Evolutionary conservation across 2,797 vertebrate species (phyloP), one percentile per base, ranked within the genome.

Genomic region (Peromyscus aztecus): DNA sequence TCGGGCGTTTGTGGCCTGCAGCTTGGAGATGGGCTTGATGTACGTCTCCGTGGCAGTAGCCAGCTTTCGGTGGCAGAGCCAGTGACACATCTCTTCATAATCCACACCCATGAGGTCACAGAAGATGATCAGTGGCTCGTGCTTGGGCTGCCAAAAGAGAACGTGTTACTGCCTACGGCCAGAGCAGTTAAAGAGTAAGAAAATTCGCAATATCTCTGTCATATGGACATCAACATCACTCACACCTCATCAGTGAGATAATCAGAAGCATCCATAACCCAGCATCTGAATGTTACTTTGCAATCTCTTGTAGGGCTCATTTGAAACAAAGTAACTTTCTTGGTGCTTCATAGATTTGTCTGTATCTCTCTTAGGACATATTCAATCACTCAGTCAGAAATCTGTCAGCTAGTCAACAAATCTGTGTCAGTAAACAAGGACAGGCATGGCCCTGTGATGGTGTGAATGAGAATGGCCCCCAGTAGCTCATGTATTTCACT

Each of bases 11-110:
- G 99, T 99, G 94, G 99, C 99, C 97, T 99, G 99, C 75, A 99
- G 98, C 82, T 99, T 99, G 95, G 99, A 99, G 94, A 99, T 98
- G 73, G 99, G 98, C 97, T 99, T 99, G 98, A 99, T 98, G 95
- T 99, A 99, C 0, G 99, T 99, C 98, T 99, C 99, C 0, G 99
- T 98, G 90, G 99, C 99, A 1, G 99, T 99, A 96, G 99, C 99
- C 13, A 99, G 99, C 98, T 99, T 99, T 98, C 99, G 99, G 94
- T 99, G 99, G 98, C 99, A 99, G 77, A 99, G 99, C 99, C 99
- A 99, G 96, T 99, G 99, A 90, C 99, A 98, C 99, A 99, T 99
- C 98, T 99, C 99, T 96, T 99, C 99, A 81, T 99, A 99, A 78
- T 99, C 99, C 97, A 99, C 99, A 0, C 99, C 99, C 98, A 99